Evolutionary conservation across 2,113 vertebrate species (phyloP).

Genomic region (Epinephelus fuscoguttatus): DNA sequence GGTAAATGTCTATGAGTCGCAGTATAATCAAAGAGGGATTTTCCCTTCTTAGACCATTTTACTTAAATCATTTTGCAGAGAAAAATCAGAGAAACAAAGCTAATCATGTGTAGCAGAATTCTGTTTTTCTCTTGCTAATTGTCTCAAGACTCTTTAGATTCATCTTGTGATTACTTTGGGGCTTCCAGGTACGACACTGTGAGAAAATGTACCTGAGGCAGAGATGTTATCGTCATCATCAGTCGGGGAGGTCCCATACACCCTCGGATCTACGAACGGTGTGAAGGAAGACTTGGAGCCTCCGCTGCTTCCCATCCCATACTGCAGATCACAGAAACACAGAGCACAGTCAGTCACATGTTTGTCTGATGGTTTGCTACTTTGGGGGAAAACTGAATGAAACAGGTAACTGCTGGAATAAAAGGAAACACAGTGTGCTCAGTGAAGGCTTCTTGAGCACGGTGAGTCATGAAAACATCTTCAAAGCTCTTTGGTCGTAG

Average conservation of each 20-base stretch:
- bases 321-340: constrained; percentile 82
- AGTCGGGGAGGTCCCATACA: constrained; percentile 96
- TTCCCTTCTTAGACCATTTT: too few species aligned
- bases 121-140: neutral
- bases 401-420: constrained; percentile 26
- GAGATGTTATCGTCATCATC: constrained; percentile 92
- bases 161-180: neutral
- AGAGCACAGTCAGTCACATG: neutral
- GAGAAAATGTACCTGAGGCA: constrained; percentile 85
- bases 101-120: neutral
- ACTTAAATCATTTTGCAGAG: too few species aligned
- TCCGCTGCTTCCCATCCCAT: constrained; percentile 90
- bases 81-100: neutral
- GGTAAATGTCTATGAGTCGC: too few species aligned
- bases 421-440: constrained; percentile 11
- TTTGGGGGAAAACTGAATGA: neutral
- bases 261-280: constrained; percentile 96
- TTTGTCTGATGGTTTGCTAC: neutral
- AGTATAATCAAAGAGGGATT: too few species aligned
- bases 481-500: too few species aligned
- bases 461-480: neutral
- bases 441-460: neutral
- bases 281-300: constrained; percentile 98
- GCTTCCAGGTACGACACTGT: neutral
- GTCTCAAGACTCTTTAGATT: neutral